Conservation (phyloP, 2,888 invertebrate genomes). For the Stramonita haemastoma region DNA sequence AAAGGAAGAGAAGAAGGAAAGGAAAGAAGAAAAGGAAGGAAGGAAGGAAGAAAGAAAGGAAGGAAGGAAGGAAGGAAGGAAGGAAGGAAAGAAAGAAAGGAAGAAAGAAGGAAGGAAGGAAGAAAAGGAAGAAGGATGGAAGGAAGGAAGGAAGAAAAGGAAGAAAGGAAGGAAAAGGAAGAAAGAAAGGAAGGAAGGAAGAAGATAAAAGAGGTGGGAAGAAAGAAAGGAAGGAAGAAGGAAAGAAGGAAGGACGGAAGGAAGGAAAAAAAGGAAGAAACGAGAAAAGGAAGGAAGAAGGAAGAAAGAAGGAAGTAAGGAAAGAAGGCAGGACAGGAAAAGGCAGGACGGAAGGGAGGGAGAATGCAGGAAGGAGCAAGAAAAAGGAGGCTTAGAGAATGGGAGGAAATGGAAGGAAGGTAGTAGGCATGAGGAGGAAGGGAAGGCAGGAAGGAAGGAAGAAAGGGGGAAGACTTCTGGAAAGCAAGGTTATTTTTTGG, state of each 20-base stretch:
- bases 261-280: neutral
- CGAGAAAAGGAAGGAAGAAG: neutral
- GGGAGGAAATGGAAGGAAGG: neutral
- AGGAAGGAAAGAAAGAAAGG: neutral
- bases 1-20: neutral
- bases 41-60: neutral
- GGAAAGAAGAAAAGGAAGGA: neutral
- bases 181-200: neutral
- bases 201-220: neutral
- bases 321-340: neutral
- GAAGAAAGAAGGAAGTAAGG: neutral
- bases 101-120: neutral
- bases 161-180: neutral
- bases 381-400: neutral
- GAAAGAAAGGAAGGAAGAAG: neutral
- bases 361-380: neutral
- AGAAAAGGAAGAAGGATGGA: neutral
- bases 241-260: neutral
- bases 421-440: neutral
- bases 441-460: neutral
- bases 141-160: neutral
- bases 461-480: neutral
- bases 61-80: neutral
- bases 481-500: neutral
- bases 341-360: neutral